These are phyloP conservation scores for Pilophorus perplexus DNA, from an alignment of 2,888 invertebrate genomes.

Conservation along the genomic window DNA sequence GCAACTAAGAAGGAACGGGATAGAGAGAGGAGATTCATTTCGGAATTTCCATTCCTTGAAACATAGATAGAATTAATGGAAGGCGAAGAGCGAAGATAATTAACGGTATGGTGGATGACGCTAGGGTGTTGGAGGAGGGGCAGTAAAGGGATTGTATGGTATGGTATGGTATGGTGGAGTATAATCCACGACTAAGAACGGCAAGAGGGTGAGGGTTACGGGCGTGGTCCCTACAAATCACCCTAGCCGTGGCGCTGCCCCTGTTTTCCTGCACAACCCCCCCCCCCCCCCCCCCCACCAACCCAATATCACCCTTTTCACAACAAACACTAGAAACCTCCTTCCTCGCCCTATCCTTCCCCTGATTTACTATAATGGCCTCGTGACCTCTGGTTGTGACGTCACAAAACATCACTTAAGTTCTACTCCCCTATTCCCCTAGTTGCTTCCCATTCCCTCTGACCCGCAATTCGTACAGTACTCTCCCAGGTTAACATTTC, in stretches of 20 bases:
- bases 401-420: constrained; percentile 41
- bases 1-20: background rate
- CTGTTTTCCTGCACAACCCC: constrained; percentile 6
- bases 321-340: constrained; percentile 24
- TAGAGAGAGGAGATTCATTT: background rate
- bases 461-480: too few species aligned
- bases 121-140: background rate
- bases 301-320: too few species aligned
- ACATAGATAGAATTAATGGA: constrained; percentile 30
- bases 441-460: background rate
- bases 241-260: constrained; percentile 3
- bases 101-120: background rate
- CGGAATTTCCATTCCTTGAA: constrained; percentile 29
- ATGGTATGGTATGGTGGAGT: too few species aligned
- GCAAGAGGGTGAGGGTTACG: constrained; percentile 9
- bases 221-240: constrained; percentile 37
- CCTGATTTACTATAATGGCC: constrained; percentile 40
- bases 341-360: background rate
- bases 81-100: constrained; percentile 33
- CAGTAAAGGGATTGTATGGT: too few species aligned
- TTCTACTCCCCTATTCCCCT: background rate
- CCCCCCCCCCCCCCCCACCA: too few species aligned
- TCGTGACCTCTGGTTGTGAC: constrained; percentile 41
- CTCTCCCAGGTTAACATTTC: too few species aligned
- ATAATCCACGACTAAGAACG: too few species aligned